These are phyloP conservation scores for Phalacrocorax brasilianus DNA, from an alignment of 2,113 vertebrate species.

Conservation along the genomic window DNA sequence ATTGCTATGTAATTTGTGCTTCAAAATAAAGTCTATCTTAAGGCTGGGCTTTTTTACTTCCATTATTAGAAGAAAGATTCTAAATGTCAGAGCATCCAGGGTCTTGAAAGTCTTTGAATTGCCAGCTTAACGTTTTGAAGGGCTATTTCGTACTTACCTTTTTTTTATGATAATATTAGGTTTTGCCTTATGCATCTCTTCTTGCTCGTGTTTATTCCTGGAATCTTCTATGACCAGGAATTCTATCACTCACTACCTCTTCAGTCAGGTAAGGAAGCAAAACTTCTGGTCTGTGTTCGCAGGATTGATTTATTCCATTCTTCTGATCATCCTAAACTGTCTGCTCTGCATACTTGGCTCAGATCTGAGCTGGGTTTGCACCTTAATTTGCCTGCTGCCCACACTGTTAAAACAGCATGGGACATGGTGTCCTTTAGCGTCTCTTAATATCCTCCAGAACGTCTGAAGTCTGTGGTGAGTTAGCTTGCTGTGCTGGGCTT, in stretches of 20 bases:
- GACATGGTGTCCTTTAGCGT: background rate
- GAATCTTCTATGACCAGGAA: background rate
- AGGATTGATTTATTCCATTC: background rate
- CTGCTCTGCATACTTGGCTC: background rate
- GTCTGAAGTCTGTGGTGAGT: background rate
- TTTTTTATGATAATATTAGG: background rate
- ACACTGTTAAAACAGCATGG: background rate
- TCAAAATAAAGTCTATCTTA: background rate
- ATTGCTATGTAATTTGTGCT: background rate
- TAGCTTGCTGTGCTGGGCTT: slow-evolving; percentile 17
- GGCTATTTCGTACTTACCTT: background rate
- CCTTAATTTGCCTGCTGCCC: background rate
- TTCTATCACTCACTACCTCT: background rate
- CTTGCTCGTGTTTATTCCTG: background rate
- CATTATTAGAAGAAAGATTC: background rate
- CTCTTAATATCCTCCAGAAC: background rate
- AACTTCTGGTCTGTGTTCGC: background rate
- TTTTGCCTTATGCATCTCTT: background rate
- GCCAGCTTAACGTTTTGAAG: background rate
- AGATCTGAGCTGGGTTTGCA: background rate
- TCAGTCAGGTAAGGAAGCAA: background rate
- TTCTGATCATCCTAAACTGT: background rate
- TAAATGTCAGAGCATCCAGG: background rate
- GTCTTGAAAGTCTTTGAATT: background rate
- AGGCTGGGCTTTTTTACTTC: background rate